These are phyloP conservation scores for Prietella phreatophila DNA, from an alignment of 2,113 vertebrate species.

Conservation along the genomic window DNA sequence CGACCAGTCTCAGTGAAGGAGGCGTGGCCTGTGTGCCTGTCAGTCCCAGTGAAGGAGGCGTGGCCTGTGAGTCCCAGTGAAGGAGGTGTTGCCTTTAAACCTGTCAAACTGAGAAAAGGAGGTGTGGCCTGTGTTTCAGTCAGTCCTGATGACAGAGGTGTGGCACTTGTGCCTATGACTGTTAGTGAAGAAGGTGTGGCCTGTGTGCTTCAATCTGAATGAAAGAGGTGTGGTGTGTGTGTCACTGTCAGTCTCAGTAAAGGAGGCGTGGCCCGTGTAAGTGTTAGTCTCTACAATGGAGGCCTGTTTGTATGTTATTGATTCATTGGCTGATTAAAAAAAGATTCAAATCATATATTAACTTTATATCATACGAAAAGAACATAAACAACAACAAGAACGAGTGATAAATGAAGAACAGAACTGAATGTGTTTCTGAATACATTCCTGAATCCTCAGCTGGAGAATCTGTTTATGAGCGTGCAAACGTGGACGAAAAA, in stretches of 20 bases:
- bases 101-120: not conserved
- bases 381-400: not conserved
- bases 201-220: not conserved
- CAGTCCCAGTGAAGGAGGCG: not conserved
- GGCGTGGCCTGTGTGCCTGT: not conserved
- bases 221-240: not conserved
- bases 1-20: not conserved
- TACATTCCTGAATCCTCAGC: not conserved
- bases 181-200: not conserved
- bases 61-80: not conserved
- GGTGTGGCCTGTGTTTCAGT: not conserved
- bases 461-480: not conserved
- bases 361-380: not conserved
- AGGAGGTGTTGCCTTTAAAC: not conserved
- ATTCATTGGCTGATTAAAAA: not conserved
- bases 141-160: not conserved
- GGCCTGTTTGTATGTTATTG: not conserved
- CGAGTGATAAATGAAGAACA: not conserved
- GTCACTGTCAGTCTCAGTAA: not conserved
- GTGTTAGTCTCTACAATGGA: too few species aligned
- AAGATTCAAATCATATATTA: too few species aligned
- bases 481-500: not conserved
- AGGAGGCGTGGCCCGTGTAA: not conserved
- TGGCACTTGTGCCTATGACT: not conserved
- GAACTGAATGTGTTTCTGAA: not conserved